A percentile compares a stretch with the other conserved stretches of the same genome.
Evolutionary conservation across 1,140 invertebrate genomes (phyloP).

Genomic region (Harpegnathos saltator): DNA sequence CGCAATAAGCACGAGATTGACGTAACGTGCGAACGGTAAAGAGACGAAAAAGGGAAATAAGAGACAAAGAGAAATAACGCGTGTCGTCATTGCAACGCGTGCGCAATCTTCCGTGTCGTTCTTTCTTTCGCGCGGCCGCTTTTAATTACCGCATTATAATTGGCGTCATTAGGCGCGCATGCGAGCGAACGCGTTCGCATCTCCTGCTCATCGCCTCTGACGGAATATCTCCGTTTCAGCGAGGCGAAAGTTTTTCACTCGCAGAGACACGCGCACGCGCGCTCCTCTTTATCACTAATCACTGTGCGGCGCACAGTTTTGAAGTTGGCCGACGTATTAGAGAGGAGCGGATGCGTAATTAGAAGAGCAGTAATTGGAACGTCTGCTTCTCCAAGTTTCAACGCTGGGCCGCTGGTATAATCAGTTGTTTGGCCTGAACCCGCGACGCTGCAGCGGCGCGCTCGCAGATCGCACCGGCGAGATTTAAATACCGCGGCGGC

Average conservation of each 20-base stretch:
- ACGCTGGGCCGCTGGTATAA: conserved; percentile 23
- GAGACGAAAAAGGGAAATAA: background rate
- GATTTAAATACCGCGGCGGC: conserved; percentile 71
- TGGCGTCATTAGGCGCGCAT: conserved; percentile 40
- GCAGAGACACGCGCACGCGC: conserved; percentile 29
- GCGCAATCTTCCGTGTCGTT: conserved; percentile 15
- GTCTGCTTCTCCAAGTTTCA: conserved; percentile 54
- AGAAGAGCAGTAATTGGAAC: conserved; percentile 65
- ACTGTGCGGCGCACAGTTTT: conserved; percentile 31
- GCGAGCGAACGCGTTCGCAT: background rate
- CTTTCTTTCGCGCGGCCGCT: background rate
- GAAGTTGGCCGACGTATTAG: conserved; percentile 54
- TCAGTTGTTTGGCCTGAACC: conserved; percentile 53
- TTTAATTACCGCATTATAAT: conserved; percentile 55
- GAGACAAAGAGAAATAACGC: background rate
- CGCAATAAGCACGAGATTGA: conserved; percentile 2
- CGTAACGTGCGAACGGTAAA: too few relatives aligned
- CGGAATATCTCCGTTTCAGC: conserved; percentile 33
- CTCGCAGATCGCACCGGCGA: conserved; percentile 58
- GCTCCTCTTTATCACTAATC: conserved; percentile 59
- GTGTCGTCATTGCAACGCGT: background rate
- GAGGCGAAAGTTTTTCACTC: conserved; percentile 58
- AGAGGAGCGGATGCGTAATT: conserved; percentile 59
- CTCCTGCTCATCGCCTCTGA: conserved; percentile 2
- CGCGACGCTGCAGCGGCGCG: conserved; percentile 16